Base-by-base conservation (phyloP, 2,888 invertebrate species). In the Trichacis sp. region DNA sequence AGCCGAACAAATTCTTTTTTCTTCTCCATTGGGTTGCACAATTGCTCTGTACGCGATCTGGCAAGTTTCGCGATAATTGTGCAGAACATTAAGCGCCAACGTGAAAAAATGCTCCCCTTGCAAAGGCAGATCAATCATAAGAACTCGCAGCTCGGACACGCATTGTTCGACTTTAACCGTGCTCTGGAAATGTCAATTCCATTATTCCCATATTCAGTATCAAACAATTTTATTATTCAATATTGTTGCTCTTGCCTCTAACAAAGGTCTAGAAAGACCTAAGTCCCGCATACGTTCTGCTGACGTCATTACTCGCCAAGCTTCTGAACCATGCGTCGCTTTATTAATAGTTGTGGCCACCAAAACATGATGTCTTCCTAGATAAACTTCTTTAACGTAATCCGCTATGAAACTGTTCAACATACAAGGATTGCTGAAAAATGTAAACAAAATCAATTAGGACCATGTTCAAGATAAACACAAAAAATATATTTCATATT, bases 351-450 rank as follows among this genome's bases (percentile, higher is more conserved):
- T 88, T 38, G 87, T 87, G 1, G 88, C 87, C 14, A 91, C 87
- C 73, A 89, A 87, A 42, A 87, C 86, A 76, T 91, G 91, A 55
- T 93, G 90, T 64, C 93, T 90, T 67, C 92, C 93, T 68, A 94
- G 88, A 85, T 95, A 97, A 5, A 92, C 92, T 74, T 94, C 92
- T 71, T 93, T 92, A 18, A 97, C 92, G 85, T 96, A 95, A 81
- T 95, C 93, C 46, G 92, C 90, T 55, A 97, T 86, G 85, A 96
- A 97, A 68, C 90, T 90, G 77, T 94, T 92, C 56, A 97, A 87
- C 1, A 92, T 91, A 78, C 94, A 94, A 43, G 92, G 88, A 74
- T 87, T 88, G 14, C 89, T 88, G 67, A 14, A 78, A 80, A n/a
- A n/a, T n/a, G n/a, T n/a, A n/a, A n/a, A n/a, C n/a, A n/a, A n/a